Conservation (phyloP, 2,888 invertebrate species). For the Tetheella fluctuosa region DNA sequence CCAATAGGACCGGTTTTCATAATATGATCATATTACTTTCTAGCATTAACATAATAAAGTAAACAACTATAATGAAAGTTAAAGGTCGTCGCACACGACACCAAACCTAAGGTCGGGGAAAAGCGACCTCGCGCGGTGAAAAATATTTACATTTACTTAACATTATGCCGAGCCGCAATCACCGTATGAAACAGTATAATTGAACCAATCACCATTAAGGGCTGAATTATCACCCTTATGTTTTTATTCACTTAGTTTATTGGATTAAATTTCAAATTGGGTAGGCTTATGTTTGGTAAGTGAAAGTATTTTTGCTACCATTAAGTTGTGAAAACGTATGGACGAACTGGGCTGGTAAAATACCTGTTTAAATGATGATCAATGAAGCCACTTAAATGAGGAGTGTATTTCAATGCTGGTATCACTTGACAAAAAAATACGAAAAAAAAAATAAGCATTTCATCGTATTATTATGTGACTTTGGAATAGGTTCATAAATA, state of each 20-base stretch:
- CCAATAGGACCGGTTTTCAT: too few species aligned
- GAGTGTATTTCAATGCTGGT: too few species aligned
- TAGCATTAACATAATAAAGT: not conserved
- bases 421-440: too few species aligned
- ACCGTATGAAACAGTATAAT: not conserved
- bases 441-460: too few species aligned
- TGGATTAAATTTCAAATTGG: not conserved
- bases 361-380: too few species aligned
- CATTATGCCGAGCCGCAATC: conserved; percentile 1
- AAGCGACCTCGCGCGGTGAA: not conserved
- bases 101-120: not conserved
- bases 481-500: too few species aligned
- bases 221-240: not conserved
- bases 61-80: not conserved
- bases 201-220: not conserved
- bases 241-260: conserved; percentile 1
- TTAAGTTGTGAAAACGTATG: too few species aligned
- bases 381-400: too few species aligned
- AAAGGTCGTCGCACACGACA: not conserved
- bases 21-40: not conserved
- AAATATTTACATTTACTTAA: conserved; percentile 5
- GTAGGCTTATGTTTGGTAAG: not conserved
- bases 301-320: not conserved
- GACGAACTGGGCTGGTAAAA: too few species aligned
- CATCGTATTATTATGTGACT: too few species aligned